Evolutionary conservation across 2,888 invertebrate species (phyloP), one percentile per base, ranked within the genome.

Genomic region (Brachyptera putata): DNA sequence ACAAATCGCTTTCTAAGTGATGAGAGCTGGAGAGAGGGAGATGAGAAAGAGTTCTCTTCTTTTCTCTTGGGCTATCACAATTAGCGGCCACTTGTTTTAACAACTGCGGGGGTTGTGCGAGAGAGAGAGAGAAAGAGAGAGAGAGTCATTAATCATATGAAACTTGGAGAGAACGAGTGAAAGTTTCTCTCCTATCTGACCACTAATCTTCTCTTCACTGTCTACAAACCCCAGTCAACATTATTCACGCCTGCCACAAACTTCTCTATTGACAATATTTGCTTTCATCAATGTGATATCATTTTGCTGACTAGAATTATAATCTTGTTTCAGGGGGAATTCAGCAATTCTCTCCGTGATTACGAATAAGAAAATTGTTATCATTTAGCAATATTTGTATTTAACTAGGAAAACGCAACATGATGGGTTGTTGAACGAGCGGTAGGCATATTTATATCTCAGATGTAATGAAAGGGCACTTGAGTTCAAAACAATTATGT

Each of bases 31-130:
- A n/a, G n/a, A n/a, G n/a, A n/a, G n/a, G n/a, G n/a, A n/a, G n/a
- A n/a, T n/a, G n/a, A n/a, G n/a, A n/a, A n/a, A n/a, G n/a, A n/a
- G n/a, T n/a, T n/a, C n/a, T n/a, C 25, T 50, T 50, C 24, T 25
- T 30, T n/a, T n/a, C 26, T 50, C 26, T 26, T 18, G 25, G 49
- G 26, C 26, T 30, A 50, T 50, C 49, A 24, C 49, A 50, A 50
- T 50, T 50, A 50, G 49, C 49, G 16, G 49, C 49, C 49, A 50
- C 49, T 50, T 26, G 49, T 50, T 50, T 50, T 50, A 50, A 50
- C 26, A 50, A 18, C 18, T 41, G 41, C 2, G 18, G 5, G 41
- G 41, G 41, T 18, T 21, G 41, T 41, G 41, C 14, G n/a, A 41
- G 41, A 50, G 25, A 50, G 26, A 26, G 49, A 50, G 13, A 22